Conservation (phyloP, 2,797 vertebrate species). For the Rhinichthys osculus region DNA sequence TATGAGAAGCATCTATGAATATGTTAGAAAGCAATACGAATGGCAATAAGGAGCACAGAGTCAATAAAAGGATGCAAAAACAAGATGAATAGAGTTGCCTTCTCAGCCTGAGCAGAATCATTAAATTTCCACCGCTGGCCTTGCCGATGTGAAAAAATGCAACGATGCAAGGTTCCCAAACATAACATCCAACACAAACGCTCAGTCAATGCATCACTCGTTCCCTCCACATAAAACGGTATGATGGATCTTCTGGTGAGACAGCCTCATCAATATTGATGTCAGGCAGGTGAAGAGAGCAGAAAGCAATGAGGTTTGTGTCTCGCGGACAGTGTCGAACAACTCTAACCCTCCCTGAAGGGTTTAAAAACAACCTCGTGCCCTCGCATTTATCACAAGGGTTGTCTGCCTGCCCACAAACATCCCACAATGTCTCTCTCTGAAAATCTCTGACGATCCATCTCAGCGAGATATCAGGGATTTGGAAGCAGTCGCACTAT, state of each 20-base stretch:
- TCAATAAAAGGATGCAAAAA: not conserved
- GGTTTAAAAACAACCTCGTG: conserved; percentile 13
- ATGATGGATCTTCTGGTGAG: conserved; percentile 26
- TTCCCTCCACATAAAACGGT: not conserved
- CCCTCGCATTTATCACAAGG: conserved; percentile 5
- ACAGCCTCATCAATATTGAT: conserved; percentile 17
- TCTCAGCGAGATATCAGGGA: not conserved
- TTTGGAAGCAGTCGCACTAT: not conserved
- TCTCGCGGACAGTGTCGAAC: not conserved
- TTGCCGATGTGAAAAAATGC: conserved; percentile 68
- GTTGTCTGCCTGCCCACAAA: conserved; percentile 12
- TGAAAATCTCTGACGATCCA: conserved; percentile 12
- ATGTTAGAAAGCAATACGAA: conserved; percentile 1
- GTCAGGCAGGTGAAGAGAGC: conserved; percentile 16
- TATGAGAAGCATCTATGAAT: not conserved
- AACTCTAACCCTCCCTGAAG: conserved; percentile 14
- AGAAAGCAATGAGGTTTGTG: conserved; percentile 25
- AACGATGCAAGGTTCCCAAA: conserved; percentile 62
- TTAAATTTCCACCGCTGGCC: conserved; percentile 74
- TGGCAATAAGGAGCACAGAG: not conserved
- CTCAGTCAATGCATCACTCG: conserved; percentile 23
- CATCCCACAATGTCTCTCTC: not conserved
- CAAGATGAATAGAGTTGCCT: conserved; percentile 22
- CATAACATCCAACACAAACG: conserved; percentile 24
- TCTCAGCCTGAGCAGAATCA: conserved; percentile 68